Base-by-base conservation (phyloP, 2,888 invertebrate genomes). In the Macrosiphum euphorbiae region DNA sequence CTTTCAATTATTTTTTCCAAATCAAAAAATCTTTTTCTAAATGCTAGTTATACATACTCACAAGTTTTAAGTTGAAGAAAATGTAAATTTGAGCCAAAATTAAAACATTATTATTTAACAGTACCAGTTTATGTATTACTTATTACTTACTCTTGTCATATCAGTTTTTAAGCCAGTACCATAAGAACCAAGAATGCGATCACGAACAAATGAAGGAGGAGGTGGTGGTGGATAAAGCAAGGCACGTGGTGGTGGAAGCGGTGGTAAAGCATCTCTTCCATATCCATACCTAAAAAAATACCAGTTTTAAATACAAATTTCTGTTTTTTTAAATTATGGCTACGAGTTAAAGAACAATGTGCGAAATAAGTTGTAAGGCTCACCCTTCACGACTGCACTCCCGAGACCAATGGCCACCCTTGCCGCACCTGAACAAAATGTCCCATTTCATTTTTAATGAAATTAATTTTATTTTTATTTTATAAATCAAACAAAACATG, bases 361-460 rank as follows among this genome's bases (percentile, higher is more conserved):
- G 94, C 91, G 92, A 94, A 90, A 94, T 88, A 94, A 94, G 61
- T 94, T 88, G 91, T 93, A 94, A 91, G 88, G 93, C 78, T 88
- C 95, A 95, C 95, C 95, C 95, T 94, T 98, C 97, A 96, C 97
- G 98, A 95, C 98, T 98, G 96, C 98, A 99, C 96, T 99, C 98
- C 97, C 98, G 98, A 95, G 98, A 98, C 99, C 99, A 99, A 96
- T 99, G 99, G 95, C 99, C 99, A 96, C 98, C 98, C 96, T 98
- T 97, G 95, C 99, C 99, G 96, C 98, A 98, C 96, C 98, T 95
- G 94, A 86, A 94, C 50, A 95, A 91, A 94, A 95, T 94, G 89
- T 92, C 94, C 94, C 94, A 44, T 92, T 92, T 94, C 84, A 94
- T 85, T 91, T 94, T 91, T 86, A 85, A 89, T 58, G 67, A 89